These are phyloP conservation scores for Urocyon cinereoargenteus DNA, from an alignment of 2,797 vertebrate species.

Conservation along the genomic window DNA sequence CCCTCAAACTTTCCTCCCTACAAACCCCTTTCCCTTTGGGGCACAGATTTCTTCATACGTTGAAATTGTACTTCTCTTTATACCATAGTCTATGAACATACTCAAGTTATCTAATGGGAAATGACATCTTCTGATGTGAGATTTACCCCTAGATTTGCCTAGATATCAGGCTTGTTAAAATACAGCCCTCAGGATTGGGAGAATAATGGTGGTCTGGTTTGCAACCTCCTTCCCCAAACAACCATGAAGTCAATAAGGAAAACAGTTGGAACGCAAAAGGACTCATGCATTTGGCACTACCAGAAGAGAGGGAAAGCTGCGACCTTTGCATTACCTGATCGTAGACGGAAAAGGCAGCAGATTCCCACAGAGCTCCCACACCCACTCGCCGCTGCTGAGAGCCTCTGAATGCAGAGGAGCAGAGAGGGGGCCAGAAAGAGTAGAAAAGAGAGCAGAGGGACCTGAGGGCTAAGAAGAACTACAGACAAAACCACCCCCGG, in stretches of 20 bases:
- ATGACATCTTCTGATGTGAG: neutral
- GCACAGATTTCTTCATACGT: neutral
- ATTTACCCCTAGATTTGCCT: neutral
- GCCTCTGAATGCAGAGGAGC: neutral
- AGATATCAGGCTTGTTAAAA: neutral
- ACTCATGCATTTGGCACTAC: neutral
- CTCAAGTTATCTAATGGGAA: neutral
- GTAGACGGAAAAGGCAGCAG: neutral
- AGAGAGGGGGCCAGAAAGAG: neutral
- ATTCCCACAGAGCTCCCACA: neutral
- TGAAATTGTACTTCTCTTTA: neutral
- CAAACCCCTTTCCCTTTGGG: neutral
- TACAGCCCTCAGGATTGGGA: neutral
- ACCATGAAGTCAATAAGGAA: neutral
- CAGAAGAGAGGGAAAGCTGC: neutral
- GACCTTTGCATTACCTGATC: neutral
- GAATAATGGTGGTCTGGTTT: neutral
- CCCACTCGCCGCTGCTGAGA: neutral
- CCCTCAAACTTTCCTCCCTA: neutral
- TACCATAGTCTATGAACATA: neutral
- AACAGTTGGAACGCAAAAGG: neutral
- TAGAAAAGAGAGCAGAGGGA: neutral
- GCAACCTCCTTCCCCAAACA: neutral
- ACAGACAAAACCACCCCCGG: fast-evolving
- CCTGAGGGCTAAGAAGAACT: neutral